Evolutionary conservation across 2,797 vertebrate species (phyloP), one percentile per base, ranked within the genome.

Genomic region (Lagorchestes hirsutus): DNA sequence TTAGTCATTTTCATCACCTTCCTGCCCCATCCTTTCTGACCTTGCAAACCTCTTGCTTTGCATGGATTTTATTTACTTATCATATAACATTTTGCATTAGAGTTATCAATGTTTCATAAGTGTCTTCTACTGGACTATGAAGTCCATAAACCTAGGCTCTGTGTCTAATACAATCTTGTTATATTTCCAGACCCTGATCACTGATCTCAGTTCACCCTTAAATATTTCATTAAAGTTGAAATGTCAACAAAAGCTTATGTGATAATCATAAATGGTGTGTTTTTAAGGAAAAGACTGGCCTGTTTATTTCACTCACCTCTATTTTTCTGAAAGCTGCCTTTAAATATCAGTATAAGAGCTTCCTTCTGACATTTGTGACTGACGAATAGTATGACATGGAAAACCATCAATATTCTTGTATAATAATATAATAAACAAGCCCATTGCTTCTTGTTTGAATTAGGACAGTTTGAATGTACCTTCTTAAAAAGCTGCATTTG

Each of bases 291-390:
- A 22, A 27, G 9, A 27, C 40, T 82, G 40, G 22, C 18, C 22
- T 24, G 9, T 82, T 82, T 82, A 40, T 82, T 82, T 74, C 74
- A 82, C 2, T 46, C 24, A 82, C 40, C 22, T 82, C 74, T 82
- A 46, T 82, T 82, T 24, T 82, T 82, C 40, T 82, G 74, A 46
- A 9, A 27, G 9, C 8, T 91, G 18, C 31, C 58, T 91, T 94
- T 94, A 91, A 59, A 91, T 67, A 67, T 92, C 46, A 92, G n/a
- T 95, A 67, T 34, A 67, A 93, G 94, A 94, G 55, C 40, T 55
- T 59, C 22, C 40, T 46, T 82, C 22, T 27, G 40, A 46, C 40
- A 82, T 82, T 82, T 82, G 8, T 82, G 22, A 46, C 24, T 0
- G 27, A 46, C 9, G 1, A 11, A 46, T 82, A 31, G 62, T 16